Evolutionary conservation across 2,113 vertebrate species (phyloP), one percentile per base, ranked within the genome.

Genomic region (Catharus fuscescens): DNA sequence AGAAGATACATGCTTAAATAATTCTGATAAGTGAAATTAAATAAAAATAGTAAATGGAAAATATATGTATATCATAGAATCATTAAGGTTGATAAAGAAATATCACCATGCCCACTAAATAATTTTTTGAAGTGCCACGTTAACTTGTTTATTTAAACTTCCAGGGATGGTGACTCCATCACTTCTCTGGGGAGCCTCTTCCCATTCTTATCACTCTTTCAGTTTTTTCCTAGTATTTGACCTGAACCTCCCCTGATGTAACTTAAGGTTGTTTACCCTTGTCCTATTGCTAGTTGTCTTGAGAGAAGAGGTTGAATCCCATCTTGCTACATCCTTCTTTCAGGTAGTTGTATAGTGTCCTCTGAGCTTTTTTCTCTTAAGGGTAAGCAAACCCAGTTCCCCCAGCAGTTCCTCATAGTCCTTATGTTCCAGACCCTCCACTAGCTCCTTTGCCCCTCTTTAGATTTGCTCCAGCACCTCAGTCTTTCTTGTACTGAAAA

Each of bases 61-160:
- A 47, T 4, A 7, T 24, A 14, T 32, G 1, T 24, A 8, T 80
- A 36, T 36, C 25, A 72, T 28, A 16, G 34, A 65, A 88, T 50
- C 21, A 57, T 36, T 28, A 36, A 80, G 36, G 6, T 4, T 57
- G 31, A 12, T 57, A 80, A 65, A 65, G 28, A 1, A 44, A 16
- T 50, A 42, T 26, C 26, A 50, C 25, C 8, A 50, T 50, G 8
- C 5, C 26, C 21, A 44, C 10, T 32, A 36, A 50, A 59, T 4
- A 9, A 44, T 23, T 80, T 32, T 25, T 10, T 12, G 2, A 28
- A 65, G 17, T 65, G 9, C 18, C 31, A 73, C 0, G 0, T 65
- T 54, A 50, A 13, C 2, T 36, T 13, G 1, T 50, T 73, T 44
- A 32, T 23, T 72, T 47, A 44, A 57, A 65, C 26, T 52, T 65